Conservation (phyloP, 2,888 invertebrate species). For the Bombyx huttoni region DNA sequence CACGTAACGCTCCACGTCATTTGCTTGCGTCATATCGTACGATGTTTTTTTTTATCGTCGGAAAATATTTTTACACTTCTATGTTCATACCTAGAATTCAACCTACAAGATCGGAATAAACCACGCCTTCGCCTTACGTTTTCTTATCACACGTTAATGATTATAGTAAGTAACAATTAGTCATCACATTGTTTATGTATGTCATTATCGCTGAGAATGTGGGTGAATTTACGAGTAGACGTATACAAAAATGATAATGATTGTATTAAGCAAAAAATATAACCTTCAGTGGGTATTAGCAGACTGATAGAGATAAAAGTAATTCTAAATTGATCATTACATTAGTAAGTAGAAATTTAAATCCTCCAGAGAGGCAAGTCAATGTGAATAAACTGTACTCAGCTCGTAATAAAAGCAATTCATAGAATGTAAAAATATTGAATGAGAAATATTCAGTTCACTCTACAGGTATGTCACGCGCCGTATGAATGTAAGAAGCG, state of each 20-base stretch:
- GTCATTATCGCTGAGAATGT: background rate
- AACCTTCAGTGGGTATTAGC: background rate
- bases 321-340: background rate
- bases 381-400: too few species aligned
- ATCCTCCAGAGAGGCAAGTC: too few species aligned
- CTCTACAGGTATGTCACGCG: background rate
- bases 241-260: background rate
- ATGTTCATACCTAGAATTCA: slow-evolving; percentile 16
- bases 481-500: background rate
- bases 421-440: too few species aligned
- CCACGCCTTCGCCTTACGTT: slow-evolving; percentile 16
- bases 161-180: slow-evolving; percentile 6
- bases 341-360: too few species aligned
- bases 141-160: slow-evolving; percentile 12
- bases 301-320: background rate
- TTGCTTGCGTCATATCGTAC: slow-evolving; percentile 49
- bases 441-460: background rate
- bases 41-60: slow-evolving; percentile 30
- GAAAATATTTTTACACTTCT: slow-evolving; percentile 17
- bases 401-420: too few species aligned
- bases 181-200: slow-evolving; percentile 7
- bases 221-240: background rate
- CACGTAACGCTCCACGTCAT: slow-evolving; percentile 39
- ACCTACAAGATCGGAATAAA: slow-evolving; percentile 16
- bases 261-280: background rate